Evolutionary conservation across 2,888 invertebrate genomes (phyloP), one percentile per base, ranked within the genome.

Genomic region (Fissipunctia ypsillon): DNA sequence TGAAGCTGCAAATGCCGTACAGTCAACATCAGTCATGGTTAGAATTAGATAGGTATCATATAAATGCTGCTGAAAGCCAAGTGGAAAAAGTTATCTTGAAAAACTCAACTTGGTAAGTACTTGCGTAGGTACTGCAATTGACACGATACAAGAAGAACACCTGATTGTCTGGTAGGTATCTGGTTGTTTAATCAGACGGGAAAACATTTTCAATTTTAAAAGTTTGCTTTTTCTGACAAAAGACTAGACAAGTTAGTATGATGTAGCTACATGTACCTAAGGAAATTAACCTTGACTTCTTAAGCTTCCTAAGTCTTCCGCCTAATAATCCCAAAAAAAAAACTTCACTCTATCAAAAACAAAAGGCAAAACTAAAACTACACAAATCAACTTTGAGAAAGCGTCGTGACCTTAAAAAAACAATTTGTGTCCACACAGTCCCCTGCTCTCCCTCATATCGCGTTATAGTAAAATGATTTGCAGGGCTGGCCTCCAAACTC

Each of bases 381-480:
- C 31, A 43, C 12, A 73, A 81, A 79, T 64, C 59, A 60, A 66
- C 66, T 83, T 45, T 54, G 14, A 52, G 70, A 73, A 73, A 45
- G 35, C 60, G 64, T 41, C 50, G 67, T 84, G 80, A 74, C 81
- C 81, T 81, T 80, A 75, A 72, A 80, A 80, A 81, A 73, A 73
- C 81, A 82, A 84, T 82, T 82, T 82, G 81, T 72, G 64, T 75
- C 69, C 84, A 67, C 61, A 22, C 22, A 35, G 54, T 41, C 64
- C 70, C 76, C 68, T 38, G 38, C 56, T 76, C 79, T 43, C 81
- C 81, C 81, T 76, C 69, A 57, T 45, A 81, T 72, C 73, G 69
- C 81, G 76, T 84, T 85, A 87, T 83, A 80, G 89, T 88, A 88
- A 91, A 91, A 89, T 91, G 91, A 92, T 92, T 91, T 88, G 88